A percentile compares a stretch with the other conserved stretches of the same genome.
phyloP scores from a whole-genome alignment of 2,797 vertebrate species.

The Protonibea diacanthus region DNA sequence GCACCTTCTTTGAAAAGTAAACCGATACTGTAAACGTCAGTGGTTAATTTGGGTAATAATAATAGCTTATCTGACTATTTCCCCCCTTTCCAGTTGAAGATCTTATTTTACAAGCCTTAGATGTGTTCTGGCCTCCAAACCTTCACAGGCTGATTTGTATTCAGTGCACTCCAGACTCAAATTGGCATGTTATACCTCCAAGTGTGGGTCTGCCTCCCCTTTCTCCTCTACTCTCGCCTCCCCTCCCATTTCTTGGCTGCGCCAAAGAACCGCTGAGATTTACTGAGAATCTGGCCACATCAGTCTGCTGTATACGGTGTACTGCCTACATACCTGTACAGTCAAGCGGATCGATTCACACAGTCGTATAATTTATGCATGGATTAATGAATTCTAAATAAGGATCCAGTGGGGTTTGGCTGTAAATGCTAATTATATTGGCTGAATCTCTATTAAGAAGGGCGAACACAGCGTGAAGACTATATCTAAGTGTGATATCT shows the following conservation, averaged over 20 bases:
- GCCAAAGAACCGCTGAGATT: slow-evolving; percentile 35
- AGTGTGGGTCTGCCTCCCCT: slow-evolving; percentile 1
- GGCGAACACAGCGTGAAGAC: background rate
- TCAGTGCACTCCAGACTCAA: slow-evolving; percentile 43
- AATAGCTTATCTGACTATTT: slow-evolving; percentile 33
- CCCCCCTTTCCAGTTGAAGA: background rate
- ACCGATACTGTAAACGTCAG: slow-evolving; percentile 68
- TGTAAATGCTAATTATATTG: slow-evolving; percentile 17
- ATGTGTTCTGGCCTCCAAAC: slow-evolving; percentile 33
- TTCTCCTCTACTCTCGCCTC: background rate
- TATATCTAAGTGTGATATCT: background rate
- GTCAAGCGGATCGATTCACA: background rate
- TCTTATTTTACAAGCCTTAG: slow-evolving; percentile 25
- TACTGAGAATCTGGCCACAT: slow-evolving; percentile 28
- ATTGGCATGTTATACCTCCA: slow-evolving; percentile 48
- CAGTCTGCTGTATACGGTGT: slow-evolving; percentile 7
- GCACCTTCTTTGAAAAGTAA: slow-evolving; percentile 73
- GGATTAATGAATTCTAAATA: slow-evolving; percentile 7
- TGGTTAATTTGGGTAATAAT: slow-evolving; percentile 31
- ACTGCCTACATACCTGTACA: background rate
- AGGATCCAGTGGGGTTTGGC: background rate
- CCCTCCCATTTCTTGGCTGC: background rate
- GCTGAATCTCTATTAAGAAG: slow-evolving; percentile 18
- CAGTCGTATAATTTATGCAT: slow-evolving; percentile 17
- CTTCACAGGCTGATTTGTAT: slow-evolving; percentile 54